Conservation (phyloP, 1,140 invertebrate species). For the Diachasmimorpha longicaudata region DNA sequence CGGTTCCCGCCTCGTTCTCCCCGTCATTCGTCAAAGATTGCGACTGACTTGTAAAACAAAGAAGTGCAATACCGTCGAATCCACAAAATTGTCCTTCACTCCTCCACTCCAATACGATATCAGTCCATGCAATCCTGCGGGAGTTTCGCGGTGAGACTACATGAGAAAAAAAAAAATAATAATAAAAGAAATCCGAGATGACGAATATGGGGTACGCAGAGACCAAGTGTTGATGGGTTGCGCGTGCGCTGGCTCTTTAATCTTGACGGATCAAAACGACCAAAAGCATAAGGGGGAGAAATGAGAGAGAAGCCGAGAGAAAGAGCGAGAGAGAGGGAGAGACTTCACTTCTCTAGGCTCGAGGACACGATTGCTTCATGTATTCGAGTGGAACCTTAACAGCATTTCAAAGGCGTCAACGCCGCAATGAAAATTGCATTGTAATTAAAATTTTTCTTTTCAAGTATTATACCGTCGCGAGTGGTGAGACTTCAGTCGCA, state of each 20-base stretch:
- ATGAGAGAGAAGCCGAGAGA: not conserved
- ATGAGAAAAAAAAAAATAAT: not conserved
- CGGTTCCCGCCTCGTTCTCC: not conserved
- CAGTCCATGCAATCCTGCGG: slow-evolving; percentile 32
- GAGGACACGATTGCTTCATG: slow-evolving; percentile 58
- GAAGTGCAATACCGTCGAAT: not conserved
- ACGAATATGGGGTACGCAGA: slow-evolving; percentile 11
- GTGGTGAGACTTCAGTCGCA: not conserved
- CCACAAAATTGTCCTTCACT: not conserved
- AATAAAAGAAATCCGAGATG: not conserved
- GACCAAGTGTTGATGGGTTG: slow-evolving; percentile 30
- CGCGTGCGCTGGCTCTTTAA: slow-evolving; percentile 50
- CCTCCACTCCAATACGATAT: slow-evolving; percentile 26
- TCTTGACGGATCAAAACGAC: slow-evolving; percentile 59
- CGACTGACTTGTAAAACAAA: not conserved
- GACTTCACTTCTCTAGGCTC: slow-evolving; percentile 31
- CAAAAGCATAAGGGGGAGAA: slow-evolving; percentile 24
- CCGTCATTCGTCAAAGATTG: not conserved
- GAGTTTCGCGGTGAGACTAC: slow-evolving; percentile 39
- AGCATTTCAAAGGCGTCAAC: slow-evolving; percentile 55
- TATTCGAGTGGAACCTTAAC: slow-evolving; percentile 59
- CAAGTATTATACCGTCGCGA: not conserved
- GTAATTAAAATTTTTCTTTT: slow-evolving; percentile 53
- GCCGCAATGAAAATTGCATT: slow-evolving; percentile 59
- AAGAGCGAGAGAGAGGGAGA: not conserved